Conservation (phyloP, 2,797 vertebrate species). For the Halcyon smyrnensis region DNA sequence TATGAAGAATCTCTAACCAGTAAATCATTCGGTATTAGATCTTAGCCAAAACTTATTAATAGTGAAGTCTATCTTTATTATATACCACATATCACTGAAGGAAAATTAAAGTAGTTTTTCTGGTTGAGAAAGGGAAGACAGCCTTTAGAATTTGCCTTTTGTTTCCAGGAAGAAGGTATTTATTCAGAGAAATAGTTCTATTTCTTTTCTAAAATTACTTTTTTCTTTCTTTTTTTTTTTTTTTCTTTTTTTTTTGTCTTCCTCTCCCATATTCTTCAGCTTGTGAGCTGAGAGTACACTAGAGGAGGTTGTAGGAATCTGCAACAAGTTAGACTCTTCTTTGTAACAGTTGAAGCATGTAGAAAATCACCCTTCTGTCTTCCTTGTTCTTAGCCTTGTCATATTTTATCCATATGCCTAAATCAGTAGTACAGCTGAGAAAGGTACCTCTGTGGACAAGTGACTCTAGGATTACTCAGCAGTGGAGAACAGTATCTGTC, state of each 20-base stretch:
- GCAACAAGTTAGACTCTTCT: background rate
- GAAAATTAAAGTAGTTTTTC: background rate
- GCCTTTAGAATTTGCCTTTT: background rate
- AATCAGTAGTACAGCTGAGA: background rate
- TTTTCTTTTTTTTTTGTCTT: background rate
- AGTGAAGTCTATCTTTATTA: background rate
- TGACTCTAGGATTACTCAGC: slow-evolving; percentile 31
- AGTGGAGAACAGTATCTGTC: background rate
- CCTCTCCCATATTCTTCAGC: background rate
- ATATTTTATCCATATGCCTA: background rate
- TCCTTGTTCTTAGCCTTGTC: background rate
- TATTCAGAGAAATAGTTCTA: background rate
- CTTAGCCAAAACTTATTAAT: background rate
- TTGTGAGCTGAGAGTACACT: background rate
- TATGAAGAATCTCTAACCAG: background rate
- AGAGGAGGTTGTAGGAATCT: background rate
- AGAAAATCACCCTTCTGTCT: background rate
- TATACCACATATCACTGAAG: too few relatives aligned
- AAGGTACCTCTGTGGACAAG: slow-evolving; percentile 11
- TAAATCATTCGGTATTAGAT: background rate
- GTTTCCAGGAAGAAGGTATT: background rate
- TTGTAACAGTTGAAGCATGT: background rate
- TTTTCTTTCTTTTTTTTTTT: background rate
- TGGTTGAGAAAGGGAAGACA: background rate
- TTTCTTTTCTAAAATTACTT: background rate